Percentiles rank a stretch among this genome's conserved stretches.
phyloP scores from a whole-genome alignment of 2,888 invertebrate species.

The Euplexia lucipara region DNA sequence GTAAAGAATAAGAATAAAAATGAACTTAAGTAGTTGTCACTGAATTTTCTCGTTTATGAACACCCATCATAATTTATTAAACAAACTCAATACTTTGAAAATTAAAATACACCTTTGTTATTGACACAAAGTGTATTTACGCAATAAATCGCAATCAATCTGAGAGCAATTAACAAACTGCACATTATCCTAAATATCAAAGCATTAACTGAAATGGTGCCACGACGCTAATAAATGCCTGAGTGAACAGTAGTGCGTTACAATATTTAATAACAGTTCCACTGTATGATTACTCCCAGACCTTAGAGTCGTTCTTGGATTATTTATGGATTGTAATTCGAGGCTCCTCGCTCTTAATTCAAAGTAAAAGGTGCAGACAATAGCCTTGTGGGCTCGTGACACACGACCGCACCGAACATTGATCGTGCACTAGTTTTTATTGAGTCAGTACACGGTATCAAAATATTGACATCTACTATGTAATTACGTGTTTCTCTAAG shows the following conservation, averaged over 20 bases:
- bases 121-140: too few species aligned
- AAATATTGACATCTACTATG: slow-evolving; percentile 40
- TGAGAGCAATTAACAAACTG: background rate
- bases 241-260: slow-evolving; percentile 55
- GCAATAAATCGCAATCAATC: slow-evolving; percentile 12
- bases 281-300: slow-evolving; percentile 74
- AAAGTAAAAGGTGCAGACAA: slow-evolving; percentile 83
- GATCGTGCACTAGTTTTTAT: slow-evolving; percentile 57
- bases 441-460: slow-evolving; percentile 33
- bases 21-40: too few species aligned
- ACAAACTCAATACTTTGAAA: background rate
- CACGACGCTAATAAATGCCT: slow-evolving; percentile 16
- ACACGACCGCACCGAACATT: slow-evolving; percentile 67
- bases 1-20: too few species aligned
- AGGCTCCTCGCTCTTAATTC: slow-evolving; percentile 78
- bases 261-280: slow-evolving; percentile 61
- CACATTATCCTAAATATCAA: slow-evolving; percentile 32
- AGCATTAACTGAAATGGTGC: slow-evolving; percentile 18
- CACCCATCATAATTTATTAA: background rate
- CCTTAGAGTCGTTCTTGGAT: slow-evolving; percentile 79
- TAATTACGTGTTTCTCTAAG: slow-evolving; percentile 2
- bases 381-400: slow-evolving; percentile 81
- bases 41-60: background rate
- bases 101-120: background rate
- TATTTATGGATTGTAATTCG: slow-evolving; percentile 82